A percentile compares a stretch with the other conserved stretches of the same genome.
phyloP scores from a whole-genome alignment of 2,888 invertebrate genomes.

The Lampropteryx suffumata region DNA sequence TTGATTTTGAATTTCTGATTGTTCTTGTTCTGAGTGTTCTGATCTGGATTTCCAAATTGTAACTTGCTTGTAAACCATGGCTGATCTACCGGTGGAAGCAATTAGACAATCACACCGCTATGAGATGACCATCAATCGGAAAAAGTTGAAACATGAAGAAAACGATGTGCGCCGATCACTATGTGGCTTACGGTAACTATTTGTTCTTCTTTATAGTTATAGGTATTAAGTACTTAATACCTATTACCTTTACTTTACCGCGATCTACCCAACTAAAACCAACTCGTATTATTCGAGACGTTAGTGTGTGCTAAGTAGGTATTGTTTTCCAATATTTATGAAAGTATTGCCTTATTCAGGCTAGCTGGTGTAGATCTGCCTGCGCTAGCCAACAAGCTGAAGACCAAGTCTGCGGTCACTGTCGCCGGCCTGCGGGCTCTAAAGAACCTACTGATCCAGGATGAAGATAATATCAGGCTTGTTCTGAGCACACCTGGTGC shows the following conservation, averaged over 20 bases:
- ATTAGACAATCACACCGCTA: slow-evolving; percentile 58
- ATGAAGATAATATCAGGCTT: slow-evolving; percentile 48
- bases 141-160: slow-evolving; percentile 54
- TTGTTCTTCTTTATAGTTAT: no score
- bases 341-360: not conserved
- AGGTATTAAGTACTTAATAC: no score
- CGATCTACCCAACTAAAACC: no score
- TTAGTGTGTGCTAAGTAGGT: no score
- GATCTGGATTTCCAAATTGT: no score
- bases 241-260: no score
- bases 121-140: slow-evolving; percentile 50
- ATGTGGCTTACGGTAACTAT: slow-evolving; percentile 41
- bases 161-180: slow-evolving; percentile 52
- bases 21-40: no score
- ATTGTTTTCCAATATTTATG: no score
- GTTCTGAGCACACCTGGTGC: slow-evolving; percentile 64
- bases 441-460: slow-evolving; percentile 67
- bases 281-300: no score
- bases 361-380: slow-evolving; percentile 32
- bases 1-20: no score
- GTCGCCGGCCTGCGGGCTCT: slow-evolving; percentile 53
- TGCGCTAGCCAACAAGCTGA: slow-evolving; percentile 59
- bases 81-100: slow-evolving; percentile 39
- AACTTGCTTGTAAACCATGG: slow-evolving; percentile 35
- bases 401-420: slow-evolving; percentile 53